phyloP scores from a whole-genome alignment of 2,888 invertebrate species.

The Folsomia manolachei region DNA sequence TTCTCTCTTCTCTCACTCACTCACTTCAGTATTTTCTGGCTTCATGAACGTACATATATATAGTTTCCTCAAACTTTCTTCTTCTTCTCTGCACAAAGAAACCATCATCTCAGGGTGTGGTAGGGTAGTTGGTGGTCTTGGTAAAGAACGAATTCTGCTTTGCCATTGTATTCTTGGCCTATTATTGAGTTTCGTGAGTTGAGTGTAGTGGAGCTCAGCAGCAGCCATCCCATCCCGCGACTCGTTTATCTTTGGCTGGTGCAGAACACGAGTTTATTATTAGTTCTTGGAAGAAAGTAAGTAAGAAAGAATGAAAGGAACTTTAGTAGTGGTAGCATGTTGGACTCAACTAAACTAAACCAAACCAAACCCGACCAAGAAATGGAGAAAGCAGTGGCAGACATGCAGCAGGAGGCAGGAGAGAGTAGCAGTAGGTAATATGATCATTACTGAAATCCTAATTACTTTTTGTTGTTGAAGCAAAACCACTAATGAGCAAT shows the following conservation, averaged over 20 bases:
- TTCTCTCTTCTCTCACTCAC: slow-evolving; percentile 8
- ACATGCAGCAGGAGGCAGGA: not conserved
- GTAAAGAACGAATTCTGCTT: not conserved
- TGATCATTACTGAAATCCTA: slow-evolving; percentile 5
- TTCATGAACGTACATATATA: not conserved
- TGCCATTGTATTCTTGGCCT: not conserved
- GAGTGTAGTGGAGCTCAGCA: not conserved
- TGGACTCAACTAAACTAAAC: too few species aligned
- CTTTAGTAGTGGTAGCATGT: not conserved
- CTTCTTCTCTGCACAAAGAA: not conserved
- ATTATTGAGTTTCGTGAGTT: not conserved
- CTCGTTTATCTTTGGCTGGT: not conserved
- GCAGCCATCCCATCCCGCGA: not conserved
- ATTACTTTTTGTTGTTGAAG: slow-evolving; percentile 1
- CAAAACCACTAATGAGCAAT: slow-evolving; percentile 2
- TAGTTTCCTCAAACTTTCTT: not conserved
- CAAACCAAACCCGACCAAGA: too few species aligned
- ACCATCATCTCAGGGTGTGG: not conserved
- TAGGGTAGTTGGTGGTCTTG: not conserved
- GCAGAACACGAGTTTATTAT: not conserved
- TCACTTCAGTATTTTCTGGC: not conserved
- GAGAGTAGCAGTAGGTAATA: slow-evolving; percentile 2
- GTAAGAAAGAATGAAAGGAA: not conserved
- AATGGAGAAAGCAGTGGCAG: too few species aligned
- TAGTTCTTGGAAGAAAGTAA: not conserved